Evolutionary conservation across 1,140 invertebrate genomes (phyloP).

Genomic region (Cyrtorhinus lividipennis): DNA sequence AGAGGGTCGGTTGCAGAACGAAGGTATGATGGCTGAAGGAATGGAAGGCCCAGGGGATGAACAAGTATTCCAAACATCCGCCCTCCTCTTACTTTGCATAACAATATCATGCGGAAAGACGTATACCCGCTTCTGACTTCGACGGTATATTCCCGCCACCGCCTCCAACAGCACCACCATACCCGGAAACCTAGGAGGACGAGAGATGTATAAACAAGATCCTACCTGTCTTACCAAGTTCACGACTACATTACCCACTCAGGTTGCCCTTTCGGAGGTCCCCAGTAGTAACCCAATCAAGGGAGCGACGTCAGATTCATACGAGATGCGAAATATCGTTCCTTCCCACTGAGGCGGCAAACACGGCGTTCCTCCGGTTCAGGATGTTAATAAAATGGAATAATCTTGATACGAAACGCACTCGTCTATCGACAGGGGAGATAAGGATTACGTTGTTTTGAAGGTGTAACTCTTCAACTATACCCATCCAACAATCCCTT

Average conservation of each 20-base stretch:
- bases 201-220: conserved; percentile 13
- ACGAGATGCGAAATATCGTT: no score
- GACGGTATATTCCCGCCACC: not conserved
- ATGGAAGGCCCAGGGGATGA: not conserved
- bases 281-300: not conserved
- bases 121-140: not conserved
- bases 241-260: not conserved
- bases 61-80: conserved; percentile 9
- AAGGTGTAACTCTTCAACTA: no score
- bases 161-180: not conserved
- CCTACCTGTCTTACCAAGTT: conserved; percentile 11
- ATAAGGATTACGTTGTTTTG: no score
- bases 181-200: not conserved
- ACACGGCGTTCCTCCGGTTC: no score
- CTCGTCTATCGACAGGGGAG: no score
- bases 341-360: no score
- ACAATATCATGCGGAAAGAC: conserved; percentile 8
- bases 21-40: not conserved
- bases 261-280: not conserved
- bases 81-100: conserved; percentile 9
- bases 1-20: not conserved
- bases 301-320: not conserved
- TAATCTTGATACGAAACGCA: no score
- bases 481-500: no score
- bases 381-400: no score